Conservation (phyloP, 37 sponge, comb jelly and placozoan genomes). For the Diacarnus erythraeanus region DNA sequence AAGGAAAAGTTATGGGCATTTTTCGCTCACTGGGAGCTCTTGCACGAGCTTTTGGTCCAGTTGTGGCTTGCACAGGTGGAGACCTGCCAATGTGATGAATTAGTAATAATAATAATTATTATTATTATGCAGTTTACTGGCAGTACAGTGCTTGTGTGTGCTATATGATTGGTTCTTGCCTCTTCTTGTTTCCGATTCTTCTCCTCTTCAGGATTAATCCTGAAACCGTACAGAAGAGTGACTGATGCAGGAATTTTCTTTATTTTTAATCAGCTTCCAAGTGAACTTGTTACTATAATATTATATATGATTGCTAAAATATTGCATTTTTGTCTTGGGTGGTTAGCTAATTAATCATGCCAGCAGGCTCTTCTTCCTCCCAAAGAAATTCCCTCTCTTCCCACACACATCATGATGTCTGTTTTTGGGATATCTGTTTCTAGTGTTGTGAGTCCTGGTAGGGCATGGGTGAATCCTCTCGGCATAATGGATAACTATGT, state of each 20-base stretch:
- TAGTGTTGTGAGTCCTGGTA: too few species aligned
- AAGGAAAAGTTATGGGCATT: slow-evolving; percentile 90
- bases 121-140: slow-evolving; percentile 72
- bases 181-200: slow-evolving; percentile 53
- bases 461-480: too few species aligned
- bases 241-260: background rate
- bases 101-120: background rate
- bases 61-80: slow-evolving; percentile 69
- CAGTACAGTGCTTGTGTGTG: slow-evolving; percentile 73
- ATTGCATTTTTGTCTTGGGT: too few species aligned
- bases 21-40: slow-evolving; percentile 91
- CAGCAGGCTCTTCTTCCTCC: too few species aligned
- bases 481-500: too few species aligned
- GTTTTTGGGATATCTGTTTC: too few species aligned
- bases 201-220: slow-evolving; percentile 23
- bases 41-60: slow-evolving; percentile 83
- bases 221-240: background rate
- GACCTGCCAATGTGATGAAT: background rate
- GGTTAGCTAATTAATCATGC: too few species aligned
- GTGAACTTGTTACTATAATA: too few species aligned
- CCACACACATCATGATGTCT: too few species aligned
- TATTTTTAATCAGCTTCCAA: background rate
- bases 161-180: slow-evolving; percentile 71
- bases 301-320: too few species aligned
- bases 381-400: too few species aligned